Evolutionary conservation across 2,888 invertebrate genomes (phyloP).

Genomic region (Eretmocerus hayati): DNA sequence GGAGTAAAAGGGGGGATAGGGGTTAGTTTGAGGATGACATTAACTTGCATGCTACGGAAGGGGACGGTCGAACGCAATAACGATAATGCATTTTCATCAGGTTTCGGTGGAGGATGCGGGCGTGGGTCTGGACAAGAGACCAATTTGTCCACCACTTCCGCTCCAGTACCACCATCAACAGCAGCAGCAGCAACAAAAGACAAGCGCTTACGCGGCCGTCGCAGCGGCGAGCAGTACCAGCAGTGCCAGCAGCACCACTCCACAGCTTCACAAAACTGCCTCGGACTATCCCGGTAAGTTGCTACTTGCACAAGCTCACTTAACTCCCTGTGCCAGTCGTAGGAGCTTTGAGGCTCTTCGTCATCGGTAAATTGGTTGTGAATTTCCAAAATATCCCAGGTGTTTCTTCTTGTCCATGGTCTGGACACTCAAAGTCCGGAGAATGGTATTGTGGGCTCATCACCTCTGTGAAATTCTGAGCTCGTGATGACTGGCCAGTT

Average conservation of each 20-base stretch:
- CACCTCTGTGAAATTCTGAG: no score
- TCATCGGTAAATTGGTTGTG: no score
- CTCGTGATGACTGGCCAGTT: no score
- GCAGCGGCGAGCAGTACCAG: slow-evolving; percentile 15
- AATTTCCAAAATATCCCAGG: no score
- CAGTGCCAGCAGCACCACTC: slow-evolving; percentile 30
- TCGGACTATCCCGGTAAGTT: slow-evolving; percentile 40
- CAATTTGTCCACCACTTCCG: slow-evolving; percentile 45
- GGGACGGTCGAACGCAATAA: slow-evolving; percentile 27
- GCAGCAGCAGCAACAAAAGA: no score
- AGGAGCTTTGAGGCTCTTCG: no score
- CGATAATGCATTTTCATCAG: slow-evolving; percentile 34
- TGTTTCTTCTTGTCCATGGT: no score
- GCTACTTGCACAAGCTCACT: no score
- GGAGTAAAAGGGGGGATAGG: background rate
- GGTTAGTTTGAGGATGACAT: background rate
- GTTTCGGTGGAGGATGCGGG: slow-evolving; percentile 38
- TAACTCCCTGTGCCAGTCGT: no score
- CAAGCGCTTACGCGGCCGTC: slow-evolving; percentile 37
- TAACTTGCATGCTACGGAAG: no score
- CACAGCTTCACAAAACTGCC: slow-evolving; percentile 42
- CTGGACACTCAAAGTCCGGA: no score
- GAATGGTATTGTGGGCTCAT: no score
- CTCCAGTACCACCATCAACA: slow-evolving; percentile 43
- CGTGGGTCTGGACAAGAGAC: slow-evolving; percentile 43